A percentile compares a stretch with the other conserved stretches of the same genome.
These are phyloP conservation scores for Ophiodon elongatus DNA, from an alignment of 2,113 vertebrate genomes.

Conservation along the genomic window DNA sequence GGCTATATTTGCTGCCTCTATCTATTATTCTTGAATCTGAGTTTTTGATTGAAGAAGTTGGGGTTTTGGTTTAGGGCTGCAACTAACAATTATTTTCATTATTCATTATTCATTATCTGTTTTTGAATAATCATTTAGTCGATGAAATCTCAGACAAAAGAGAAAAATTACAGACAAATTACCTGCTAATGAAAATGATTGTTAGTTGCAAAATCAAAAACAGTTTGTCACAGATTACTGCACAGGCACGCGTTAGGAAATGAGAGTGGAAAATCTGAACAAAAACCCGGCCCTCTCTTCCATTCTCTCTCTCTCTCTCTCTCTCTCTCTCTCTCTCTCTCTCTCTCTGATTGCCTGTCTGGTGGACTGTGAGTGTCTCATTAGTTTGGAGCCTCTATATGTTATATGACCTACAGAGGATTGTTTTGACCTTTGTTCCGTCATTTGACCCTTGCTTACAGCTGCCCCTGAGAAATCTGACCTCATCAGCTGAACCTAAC, in stretches of 20 bases:
- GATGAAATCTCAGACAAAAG: background rate
- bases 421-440: slow-evolving; percentile 47
- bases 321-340: background rate
- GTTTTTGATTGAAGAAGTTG: background rate
- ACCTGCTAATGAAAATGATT: background rate
- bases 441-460: slow-evolving; percentile 57
- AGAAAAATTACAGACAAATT: background rate
- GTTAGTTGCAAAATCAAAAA: background rate
- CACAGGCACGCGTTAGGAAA: background rate
- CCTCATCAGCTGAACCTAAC: slow-evolving; percentile 50
- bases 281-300: background rate
- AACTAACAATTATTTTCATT: background rate
- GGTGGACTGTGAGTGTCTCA: slow-evolving; percentile 6
- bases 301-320: background rate
- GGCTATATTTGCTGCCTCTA: background rate
- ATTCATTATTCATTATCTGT: background rate
- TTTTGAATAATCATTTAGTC: background rate
- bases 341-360: background rate
- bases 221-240: background rate
- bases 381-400: slow-evolving; percentile 22
- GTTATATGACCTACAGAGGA: slow-evolving; percentile 40
- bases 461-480: slow-evolving; percentile 51
- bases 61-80: background rate
- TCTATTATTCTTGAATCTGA: background rate
- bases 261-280: background rate